Base-by-base conservation (phyloP, 2,888 invertebrate species). In the Poecilobothrus nobilitatus region DNA sequence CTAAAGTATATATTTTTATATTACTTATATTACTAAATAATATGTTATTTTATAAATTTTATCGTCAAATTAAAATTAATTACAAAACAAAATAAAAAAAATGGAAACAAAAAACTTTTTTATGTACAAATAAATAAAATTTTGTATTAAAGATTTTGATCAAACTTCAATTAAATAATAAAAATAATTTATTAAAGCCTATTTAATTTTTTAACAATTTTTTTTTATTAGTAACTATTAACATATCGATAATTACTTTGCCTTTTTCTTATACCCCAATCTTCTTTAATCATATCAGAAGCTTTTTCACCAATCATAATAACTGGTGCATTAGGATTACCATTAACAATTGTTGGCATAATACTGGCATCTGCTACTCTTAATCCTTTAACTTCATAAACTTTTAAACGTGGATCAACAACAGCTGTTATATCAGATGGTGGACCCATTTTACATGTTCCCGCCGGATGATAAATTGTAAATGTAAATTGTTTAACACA, bases 261-360 rank as follows among this genome's bases (percentile, higher is more conserved):
- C 18, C 18, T 63, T 21, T 53, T 37, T 18, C 63, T 74, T 18
- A 75, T 76, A 81, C 86, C 86, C 92, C 92, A 93, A 80, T 93
- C 92, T 78, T 92, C 89, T 78, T 93, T 94, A 72, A 95, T 91
- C 86, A 95, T 87, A 77, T 95, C 94, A 9, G 94, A 89, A 0
- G 88, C 93, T 78, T 94, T 94, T 76, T 95, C 94, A 0, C 90
- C 95, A 67, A 95, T 94, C 92, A 94, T 94, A 65, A 95, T 92
- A 1, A 89, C 88, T 0, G 93, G 93, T 1, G 94, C 94, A 78
- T 94, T 94, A 0, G 94, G 93, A 82, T 95, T 94, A 0, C 94
- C 94, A 78, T 92, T 94, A 18, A 93, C 87, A 71, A 95, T 94
- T 1, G 86, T 88, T 0, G 94, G 94, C 94, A 95, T 94, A 67